Evolutionary conservation across 1,140 invertebrate genomes (phyloP), one percentile per base, ranked within the genome.

Genomic region (Brachionus manjavacas): DNA sequence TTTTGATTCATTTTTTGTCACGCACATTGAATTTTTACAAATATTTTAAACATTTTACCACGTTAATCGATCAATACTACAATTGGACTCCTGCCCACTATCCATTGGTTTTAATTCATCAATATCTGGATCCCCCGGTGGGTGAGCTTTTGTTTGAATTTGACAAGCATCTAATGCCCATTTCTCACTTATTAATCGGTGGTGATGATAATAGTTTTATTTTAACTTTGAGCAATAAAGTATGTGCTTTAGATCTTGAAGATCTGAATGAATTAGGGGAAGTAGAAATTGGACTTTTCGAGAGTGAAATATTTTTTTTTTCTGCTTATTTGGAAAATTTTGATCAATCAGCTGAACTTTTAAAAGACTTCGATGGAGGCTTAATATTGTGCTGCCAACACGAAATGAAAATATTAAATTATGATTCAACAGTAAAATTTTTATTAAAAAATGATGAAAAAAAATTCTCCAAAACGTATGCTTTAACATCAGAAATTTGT

Each of bases 11-110:
- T 85, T 83, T 89, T 66, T 84, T 86, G 0, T 87, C 87, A 0
- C 87, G 86, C 78, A 85, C 88, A 8, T 74, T 89, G 6, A 86
- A 87, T 3, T 89, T 88, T 84, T 88, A 88, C 72, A 64, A 85
- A 23, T 86, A 83, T 20, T 86, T 88, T 84, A 80, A 85, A 28
- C 86, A 88, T 72, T 87, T 89, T 12, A 86, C 87, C 7, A 85
- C 85, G 12, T 85, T 89, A 4, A 86, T 89, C 20, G 84, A 86
- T 8, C 87, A 88, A 74, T 87, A 87, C 85, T 88, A 89, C 79
- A 86, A 35, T 35, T 35, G 31, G 31, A 35, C 1, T 35, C 31
- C 31, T 7, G 31, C 87, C 8, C 85, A 86, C 46, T 88, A 86
- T 84, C 87, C 87, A 8, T 55, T 89, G 14, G 85, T 89, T 23